phyloP scores from a whole-genome alignment of 2,888 invertebrate species.

The Parascotia fuliginaria region DNA sequence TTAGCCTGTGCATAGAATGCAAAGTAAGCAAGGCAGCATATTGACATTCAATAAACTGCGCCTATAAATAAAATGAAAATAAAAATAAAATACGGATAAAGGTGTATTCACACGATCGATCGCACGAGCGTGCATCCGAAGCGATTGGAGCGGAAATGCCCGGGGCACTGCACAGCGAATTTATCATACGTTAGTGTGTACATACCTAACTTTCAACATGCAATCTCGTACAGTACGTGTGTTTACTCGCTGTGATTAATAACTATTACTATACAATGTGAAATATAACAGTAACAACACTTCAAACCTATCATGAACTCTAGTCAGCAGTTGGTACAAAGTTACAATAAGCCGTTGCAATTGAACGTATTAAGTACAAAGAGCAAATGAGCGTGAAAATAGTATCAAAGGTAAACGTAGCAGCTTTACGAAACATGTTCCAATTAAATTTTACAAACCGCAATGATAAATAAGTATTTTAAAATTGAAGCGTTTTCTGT shows the following conservation, averaged over 20 bases:
- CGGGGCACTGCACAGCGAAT: conserved; percentile 74
- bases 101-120: conserved; percentile 77
- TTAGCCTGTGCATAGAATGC: conserved; percentile 16
- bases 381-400: too few relatives aligned
- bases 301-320: conserved; percentile 14
- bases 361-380: too few relatives aligned
- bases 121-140: conserved; percentile 69
- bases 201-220: conserved; percentile 56
- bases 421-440: too few relatives aligned
- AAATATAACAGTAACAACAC: conserved; percentile 10
- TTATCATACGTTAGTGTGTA: conserved; percentile 69
- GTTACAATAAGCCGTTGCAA: too few relatives aligned
- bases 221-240: conserved; percentile 42
- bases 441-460: too few relatives aligned
- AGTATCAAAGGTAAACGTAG: too few relatives aligned
- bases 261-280: conserved; percentile 28
- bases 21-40: conserved; percentile 23
- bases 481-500: too few relatives aligned
- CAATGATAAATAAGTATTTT: too few relatives aligned
- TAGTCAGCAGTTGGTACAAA: not conserved
- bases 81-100: conserved; percentile 68
- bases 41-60: conserved; percentile 42
- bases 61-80: conserved; percentile 54
- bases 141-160: conserved; percentile 76
- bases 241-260: conserved; percentile 38